phyloP scores from a whole-genome alignment of 2,113 vertebrate species.

The Noturus placidus region DNA sequence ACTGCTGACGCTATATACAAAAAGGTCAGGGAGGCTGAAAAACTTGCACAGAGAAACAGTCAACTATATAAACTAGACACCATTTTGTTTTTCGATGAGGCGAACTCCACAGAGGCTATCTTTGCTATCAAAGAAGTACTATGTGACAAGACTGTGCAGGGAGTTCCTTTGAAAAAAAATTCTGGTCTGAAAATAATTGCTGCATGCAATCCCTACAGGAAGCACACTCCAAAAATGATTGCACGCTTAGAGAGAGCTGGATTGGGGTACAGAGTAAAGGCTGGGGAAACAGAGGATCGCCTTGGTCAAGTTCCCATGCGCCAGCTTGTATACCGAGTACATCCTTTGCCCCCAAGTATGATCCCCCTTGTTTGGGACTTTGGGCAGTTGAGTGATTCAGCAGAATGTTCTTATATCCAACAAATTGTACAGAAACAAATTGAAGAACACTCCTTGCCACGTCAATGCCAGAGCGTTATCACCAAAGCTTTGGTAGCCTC shows the following conservation, averaged over 20 bases:
- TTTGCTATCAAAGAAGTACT: constrained; percentile 79
- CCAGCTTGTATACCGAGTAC: constrained; percentile 77
- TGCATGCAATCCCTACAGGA: constrained; percentile 80
- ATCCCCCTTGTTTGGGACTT: constrained; percentile 79
- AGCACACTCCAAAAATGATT: constrained; percentile 69
- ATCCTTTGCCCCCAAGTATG: constrained; percentile 77
- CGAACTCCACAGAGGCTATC: constrained; percentile 78
- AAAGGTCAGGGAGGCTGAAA: constrained; percentile 71
- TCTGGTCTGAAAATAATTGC: constrained; percentile 75
- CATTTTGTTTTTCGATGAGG: constrained; percentile 79
- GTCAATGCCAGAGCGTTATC: constrained; percentile 54
- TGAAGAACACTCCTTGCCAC: constrained; percentile 52
- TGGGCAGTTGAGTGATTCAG: constrained; percentile 74
- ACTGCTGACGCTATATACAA: constrained; percentile 72
- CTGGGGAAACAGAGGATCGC: constrained; percentile 72
- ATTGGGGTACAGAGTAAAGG: constrained; percentile 75
- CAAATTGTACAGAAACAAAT: constrained; percentile 73
- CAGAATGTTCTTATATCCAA: constrained; percentile 72
- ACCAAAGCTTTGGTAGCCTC: constrained; percentile 70
- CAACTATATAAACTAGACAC: constrained; percentile 66
- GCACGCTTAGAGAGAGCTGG: constrained; percentile 74
- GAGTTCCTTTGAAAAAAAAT: constrained; percentile 62
- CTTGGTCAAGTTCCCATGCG: constrained; percentile 75
- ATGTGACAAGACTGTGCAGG: constrained; percentile 73
- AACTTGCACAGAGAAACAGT: constrained; percentile 63